A percentile compares a stretch with the other conserved stretches of the same genome.
phyloP scores from a whole-genome alignment of 2,797 vertebrate genomes.

The Cetoscarus ocellatus region DNA sequence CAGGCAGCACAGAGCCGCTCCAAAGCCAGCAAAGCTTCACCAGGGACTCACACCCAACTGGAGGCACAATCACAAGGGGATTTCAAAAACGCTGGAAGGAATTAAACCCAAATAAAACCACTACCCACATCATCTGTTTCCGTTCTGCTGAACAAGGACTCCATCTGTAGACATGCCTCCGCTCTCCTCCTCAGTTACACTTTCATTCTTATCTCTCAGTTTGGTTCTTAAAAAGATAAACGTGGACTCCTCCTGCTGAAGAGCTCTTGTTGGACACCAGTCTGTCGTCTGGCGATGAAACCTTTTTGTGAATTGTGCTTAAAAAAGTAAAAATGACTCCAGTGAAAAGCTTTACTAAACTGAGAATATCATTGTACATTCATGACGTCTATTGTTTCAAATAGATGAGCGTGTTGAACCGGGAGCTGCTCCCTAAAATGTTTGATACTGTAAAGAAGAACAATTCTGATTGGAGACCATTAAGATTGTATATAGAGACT shows the following conservation, averaged over 20 bases:
- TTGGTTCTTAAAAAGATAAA: slow-evolving; percentile 45
- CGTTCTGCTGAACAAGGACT: slow-evolving; percentile 50
- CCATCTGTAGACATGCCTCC: slow-evolving; percentile 45
- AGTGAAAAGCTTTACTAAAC: slow-evolving; percentile 97
- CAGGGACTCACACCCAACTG: slow-evolving; percentile 87
- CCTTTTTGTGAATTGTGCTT: slow-evolving; percentile 74
- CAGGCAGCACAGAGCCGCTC: slow-evolving; percentile 87
- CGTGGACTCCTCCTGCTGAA: slow-evolving; percentile 33
- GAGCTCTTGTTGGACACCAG: slow-evolving; percentile 51
- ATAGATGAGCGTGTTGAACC: slow-evolving; percentile 96
- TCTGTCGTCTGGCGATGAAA: slow-evolving; percentile 59
- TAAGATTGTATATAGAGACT: slow-evolving; percentile 94
- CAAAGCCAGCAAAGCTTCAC: slow-evolving; percentile 91
- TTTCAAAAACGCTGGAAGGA: slow-evolving; percentile 80
- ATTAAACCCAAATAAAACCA: slow-evolving; percentile 80
- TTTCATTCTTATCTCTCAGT: slow-evolving; percentile 44
- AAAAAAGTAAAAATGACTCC: slow-evolving; percentile 84
- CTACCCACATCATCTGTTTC: slow-evolving; percentile 64
- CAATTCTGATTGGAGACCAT: slow-evolving; percentile 90
- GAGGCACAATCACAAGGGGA: slow-evolving; percentile 86
- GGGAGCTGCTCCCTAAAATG: slow-evolving; percentile 89
- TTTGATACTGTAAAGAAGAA: slow-evolving; percentile 96
- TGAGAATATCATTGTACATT: slow-evolving; percentile 91
- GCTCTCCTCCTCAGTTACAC: slow-evolving; percentile 28
- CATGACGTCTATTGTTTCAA: slow-evolving; percentile 98